Evolutionary conservation across 2,797 vertebrate genomes (phyloP).

Genomic region (Lemur catta): DNA sequence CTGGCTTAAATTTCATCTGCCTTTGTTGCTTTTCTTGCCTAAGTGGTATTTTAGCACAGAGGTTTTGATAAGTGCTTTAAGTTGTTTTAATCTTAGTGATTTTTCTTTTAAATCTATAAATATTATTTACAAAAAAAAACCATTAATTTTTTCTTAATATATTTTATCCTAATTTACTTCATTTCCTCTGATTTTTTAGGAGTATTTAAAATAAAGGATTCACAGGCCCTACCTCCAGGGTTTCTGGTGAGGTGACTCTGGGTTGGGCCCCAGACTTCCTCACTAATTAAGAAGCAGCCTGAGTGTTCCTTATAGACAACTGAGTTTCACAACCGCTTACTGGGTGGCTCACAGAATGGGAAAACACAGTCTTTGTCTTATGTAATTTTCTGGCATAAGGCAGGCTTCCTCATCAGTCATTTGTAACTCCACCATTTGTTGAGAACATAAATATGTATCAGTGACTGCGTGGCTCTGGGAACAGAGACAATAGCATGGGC

Average conservation of each 20-base stretch:
- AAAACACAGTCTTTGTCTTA: not conserved
- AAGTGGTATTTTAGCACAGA: not conserved
- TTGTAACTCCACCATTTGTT: not conserved
- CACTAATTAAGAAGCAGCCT: not conserved
- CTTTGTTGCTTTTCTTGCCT: not conserved
- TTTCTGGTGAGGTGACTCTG: not conserved
- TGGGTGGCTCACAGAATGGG: not conserved
- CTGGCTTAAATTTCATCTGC: not conserved
- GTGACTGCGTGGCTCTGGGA: not conserved
- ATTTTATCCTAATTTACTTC: not conserved
- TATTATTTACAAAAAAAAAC: not conserved
- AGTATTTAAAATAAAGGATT: not conserved
- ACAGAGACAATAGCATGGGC: not conserved
- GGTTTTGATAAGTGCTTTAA: not conserved
- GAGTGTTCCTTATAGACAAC: not conserved
- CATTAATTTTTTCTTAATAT: not conserved
- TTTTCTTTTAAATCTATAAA: not conserved
- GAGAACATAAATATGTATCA: slow-evolving; percentile 26
- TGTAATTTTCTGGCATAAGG: slow-evolving; percentile 2
- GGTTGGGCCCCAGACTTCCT: not conserved
- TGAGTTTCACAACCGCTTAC: not conserved
- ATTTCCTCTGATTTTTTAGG: not conserved
- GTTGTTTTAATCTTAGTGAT: not conserved
- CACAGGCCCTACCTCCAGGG: not conserved
- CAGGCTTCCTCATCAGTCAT: not conserved